Percentiles rank a stretch among this genome's conserved stretches.
Evolutionary conservation across 2,888 invertebrate species (phyloP).

Genomic region (Dryadula phaetusa): DNA sequence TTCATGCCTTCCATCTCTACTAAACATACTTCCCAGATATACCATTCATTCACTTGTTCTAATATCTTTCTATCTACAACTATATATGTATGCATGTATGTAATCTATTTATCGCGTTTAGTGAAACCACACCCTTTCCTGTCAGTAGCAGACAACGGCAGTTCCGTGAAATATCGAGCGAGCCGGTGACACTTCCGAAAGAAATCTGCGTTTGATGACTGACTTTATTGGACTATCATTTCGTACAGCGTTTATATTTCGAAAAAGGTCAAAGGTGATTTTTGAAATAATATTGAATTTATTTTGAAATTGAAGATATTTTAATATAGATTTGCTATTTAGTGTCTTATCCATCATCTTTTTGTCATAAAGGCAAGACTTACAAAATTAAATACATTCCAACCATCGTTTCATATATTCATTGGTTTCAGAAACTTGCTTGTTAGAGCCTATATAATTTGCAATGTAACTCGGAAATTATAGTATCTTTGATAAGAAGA

Average conservation of each 20-base stretch:
- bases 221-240: constrained; percentile 39
- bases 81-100: not conserved
- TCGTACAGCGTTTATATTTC: constrained; percentile 18
- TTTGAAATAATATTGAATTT: not conserved
- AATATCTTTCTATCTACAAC: too few relatives aligned
- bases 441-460: too few relatives aligned
- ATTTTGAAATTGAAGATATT: not conserved
- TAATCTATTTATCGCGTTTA: not conserved
- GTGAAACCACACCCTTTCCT: constrained; percentile 24
- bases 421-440: too few relatives aligned
- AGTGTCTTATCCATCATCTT: too few relatives aligned
- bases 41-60: too few relatives aligned
- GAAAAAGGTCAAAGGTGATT: not conserved
- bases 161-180: constrained; percentile 47
- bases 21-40: too few relatives aligned
- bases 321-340: not conserved
- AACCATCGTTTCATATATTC: too few relatives aligned
- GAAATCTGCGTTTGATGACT: constrained; percentile 50
- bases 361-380: too few relatives aligned
- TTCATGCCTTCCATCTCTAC: too few relatives aligned
- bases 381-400: too few relatives aligned
- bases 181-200: constrained; percentile 43
- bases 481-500: too few relatives aligned
- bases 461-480: too few relatives aligned
- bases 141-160: constrained; percentile 40